phyloP scores from a whole-genome alignment of 2,113 vertebrate genomes.

The Callorhinus ursinus region DNA sequence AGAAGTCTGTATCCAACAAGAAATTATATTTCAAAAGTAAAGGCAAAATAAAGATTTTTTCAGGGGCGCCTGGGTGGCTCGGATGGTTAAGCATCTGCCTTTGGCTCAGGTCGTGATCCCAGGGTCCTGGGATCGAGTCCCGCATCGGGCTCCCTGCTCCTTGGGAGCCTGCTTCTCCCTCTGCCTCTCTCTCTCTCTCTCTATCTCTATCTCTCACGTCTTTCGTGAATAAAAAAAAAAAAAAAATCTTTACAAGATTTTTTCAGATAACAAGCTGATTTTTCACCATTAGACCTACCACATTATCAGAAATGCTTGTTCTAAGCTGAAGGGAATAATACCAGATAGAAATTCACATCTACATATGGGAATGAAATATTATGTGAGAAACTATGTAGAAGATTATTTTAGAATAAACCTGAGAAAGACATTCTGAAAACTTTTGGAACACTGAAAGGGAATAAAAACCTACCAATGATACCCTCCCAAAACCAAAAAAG shows the following conservation, averaged over 20 bases:
- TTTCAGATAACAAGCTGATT: neutral
- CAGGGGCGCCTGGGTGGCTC: too few species aligned
- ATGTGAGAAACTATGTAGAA: neutral
- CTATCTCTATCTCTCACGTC: too few species aligned
- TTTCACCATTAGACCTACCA: neutral
- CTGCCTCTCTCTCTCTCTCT: too few species aligned
- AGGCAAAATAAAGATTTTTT: neutral
- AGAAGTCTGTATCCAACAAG: neutral
- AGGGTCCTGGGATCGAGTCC: too few species aligned
- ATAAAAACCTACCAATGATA: neutral
- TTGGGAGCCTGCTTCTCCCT: too few species aligned
- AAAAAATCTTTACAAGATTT: neutral
- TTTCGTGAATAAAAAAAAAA: too few species aligned
- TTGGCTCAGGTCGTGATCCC: too few species aligned
- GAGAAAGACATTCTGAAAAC: neutral
- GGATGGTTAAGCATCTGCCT: too few species aligned
- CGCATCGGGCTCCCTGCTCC: too few species aligned
- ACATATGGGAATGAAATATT: neutral
- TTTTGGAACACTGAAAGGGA: neutral
- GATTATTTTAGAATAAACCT: neutral
- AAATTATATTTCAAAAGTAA: constrained; percentile 38
- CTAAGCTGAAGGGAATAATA: neutral
- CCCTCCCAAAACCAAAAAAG: neutral
- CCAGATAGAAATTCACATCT: constrained; percentile 2
- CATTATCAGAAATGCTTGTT: neutral